phyloP scores from a whole-genome alignment of 2,888 invertebrate genomes.

The Malthinus flaveolus region DNA sequence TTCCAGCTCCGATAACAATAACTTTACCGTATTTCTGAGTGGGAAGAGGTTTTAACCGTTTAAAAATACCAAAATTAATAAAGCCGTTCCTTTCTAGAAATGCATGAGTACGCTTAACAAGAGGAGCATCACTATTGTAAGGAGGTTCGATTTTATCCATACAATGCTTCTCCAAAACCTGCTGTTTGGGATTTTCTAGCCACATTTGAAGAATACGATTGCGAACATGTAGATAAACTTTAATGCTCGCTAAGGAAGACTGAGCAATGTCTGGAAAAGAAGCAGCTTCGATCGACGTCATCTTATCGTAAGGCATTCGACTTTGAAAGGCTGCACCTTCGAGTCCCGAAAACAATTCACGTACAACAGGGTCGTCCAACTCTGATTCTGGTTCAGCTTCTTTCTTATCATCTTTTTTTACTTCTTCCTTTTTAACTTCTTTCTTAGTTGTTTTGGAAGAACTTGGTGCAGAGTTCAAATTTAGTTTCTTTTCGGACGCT shows the following conservation, averaged over 20 bases:
- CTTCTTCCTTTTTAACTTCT: conserved; percentile 57
- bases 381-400: conserved; percentile 68
- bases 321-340: conserved; percentile 96
- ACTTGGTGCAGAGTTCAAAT: conserved; percentile 49
- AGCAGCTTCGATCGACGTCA: conserved; percentile 91
- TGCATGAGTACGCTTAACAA: conserved; percentile 84
- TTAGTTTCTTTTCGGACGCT: conserved; percentile 60
- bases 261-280: conserved; percentile 91
- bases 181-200: conserved; percentile 93
- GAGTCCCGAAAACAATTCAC: conserved; percentile 56
- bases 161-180: conserved; percentile 80
- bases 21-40: conserved; percentile 67
- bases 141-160: conserved; percentile 85
- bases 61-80: conserved; percentile 97
- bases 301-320: conserved; percentile 89
- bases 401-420: conserved; percentile 56
- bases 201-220: conserved; percentile 92
- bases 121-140: conserved; percentile 86
- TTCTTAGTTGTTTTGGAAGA: conserved; percentile 56
- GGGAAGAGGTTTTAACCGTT: conserved; percentile 75
- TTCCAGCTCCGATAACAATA: conserved; percentile 75
- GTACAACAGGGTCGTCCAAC: conserved; percentile 65
- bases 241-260: conserved; percentile 78
- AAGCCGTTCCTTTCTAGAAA: conserved; percentile 95
- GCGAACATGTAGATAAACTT: conserved; percentile 88